These are phyloP conservation scores for Allophyes oxyacanthae DNA, from an alignment of 2,888 invertebrate genomes.

Conservation along the genomic window DNA sequence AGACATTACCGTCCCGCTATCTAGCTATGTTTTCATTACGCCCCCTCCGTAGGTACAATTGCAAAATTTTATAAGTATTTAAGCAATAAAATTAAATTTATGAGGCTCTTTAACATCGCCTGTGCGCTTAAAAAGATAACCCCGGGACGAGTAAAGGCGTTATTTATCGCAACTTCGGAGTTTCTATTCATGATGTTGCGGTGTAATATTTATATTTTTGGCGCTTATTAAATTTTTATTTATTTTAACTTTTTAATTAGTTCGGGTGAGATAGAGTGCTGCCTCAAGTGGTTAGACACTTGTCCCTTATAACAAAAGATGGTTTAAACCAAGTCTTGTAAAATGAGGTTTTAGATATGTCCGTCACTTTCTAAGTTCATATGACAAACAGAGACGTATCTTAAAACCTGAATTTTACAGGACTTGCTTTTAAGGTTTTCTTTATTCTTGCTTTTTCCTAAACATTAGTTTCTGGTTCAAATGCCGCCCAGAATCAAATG, in stretches of 20 bases:
- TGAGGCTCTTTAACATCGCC: conserved; percentile 68
- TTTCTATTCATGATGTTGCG: conserved; percentile 72
- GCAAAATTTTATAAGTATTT: conserved; percentile 73
- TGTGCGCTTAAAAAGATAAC: conserved; percentile 76
- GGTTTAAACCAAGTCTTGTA: too few species aligned
- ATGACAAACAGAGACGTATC: too few species aligned
- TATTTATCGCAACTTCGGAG: conserved; percentile 74
- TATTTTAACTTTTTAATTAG: conserved; percentile 50
- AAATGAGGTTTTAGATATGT: too few species aligned
- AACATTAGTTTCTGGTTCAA: too few species aligned
- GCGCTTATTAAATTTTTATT: conserved; percentile 67
- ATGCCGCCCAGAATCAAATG: too few species aligned
- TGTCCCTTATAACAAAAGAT: too few species aligned
- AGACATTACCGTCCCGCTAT: conserved; percentile 56
- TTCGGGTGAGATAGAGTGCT: conserved; percentile 28
- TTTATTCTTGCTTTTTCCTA: too few species aligned
- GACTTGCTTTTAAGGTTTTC: too few species aligned
- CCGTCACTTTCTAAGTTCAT: too few species aligned
- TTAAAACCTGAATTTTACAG: too few species aligned
- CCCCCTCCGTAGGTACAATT: conserved; percentile 61
- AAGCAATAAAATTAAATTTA: conserved; percentile 79
- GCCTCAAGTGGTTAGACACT: not conserved
- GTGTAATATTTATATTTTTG: conserved; percentile 69
- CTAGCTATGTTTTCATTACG: conserved; percentile 64
- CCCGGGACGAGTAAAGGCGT: conserved; percentile 72